These are phyloP conservation scores for Taenioides sp. DNA, from an alignment of 2,797 vertebrate species.

Conservation along the genomic window DNA sequence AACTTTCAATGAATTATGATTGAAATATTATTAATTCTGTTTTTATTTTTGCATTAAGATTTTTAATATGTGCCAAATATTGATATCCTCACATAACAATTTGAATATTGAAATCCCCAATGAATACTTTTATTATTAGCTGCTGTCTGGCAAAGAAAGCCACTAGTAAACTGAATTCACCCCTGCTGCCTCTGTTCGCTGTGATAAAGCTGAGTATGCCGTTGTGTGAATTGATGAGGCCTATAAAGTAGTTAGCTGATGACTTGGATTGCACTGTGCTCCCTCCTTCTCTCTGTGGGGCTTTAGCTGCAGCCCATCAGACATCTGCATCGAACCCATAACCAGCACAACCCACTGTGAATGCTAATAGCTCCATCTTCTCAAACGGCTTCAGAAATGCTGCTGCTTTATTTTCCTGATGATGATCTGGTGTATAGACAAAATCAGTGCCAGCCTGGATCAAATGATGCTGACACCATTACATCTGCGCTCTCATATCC, in stretches of 20 bases:
- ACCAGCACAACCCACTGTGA: slow-evolving; percentile 38
- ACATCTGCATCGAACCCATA: slow-evolving; percentile 45
- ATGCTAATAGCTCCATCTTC: slow-evolving; percentile 64
- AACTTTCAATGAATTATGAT: no score
- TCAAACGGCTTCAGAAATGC: slow-evolving; percentile 35
- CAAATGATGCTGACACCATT: slow-evolving; percentile 35
- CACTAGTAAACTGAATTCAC: slow-evolving; percentile 22
- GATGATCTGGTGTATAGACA: slow-evolving; percentile 14
- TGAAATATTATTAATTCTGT: no score
- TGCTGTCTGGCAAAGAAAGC: no score
- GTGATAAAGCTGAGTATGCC: slow-evolving; percentile 56
- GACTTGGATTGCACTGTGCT: slow-evolving; percentile 40
- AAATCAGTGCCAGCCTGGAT: slow-evolving; percentile 20
- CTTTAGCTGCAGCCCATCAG: slow-evolving; percentile 47
- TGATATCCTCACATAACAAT: no score
- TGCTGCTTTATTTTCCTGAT: slow-evolving; percentile 15
- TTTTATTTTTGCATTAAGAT: no score
- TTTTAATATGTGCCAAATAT: no score
- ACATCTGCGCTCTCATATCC: slow-evolving; percentile 6
- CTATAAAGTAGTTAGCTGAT: slow-evolving; percentile 53
- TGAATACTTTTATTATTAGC: no score
- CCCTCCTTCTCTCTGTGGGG: slow-evolving; percentile 36
- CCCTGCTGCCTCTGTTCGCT: slow-evolving; percentile 26
- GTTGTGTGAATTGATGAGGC: slow-evolving; percentile 54
- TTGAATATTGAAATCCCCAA: background rate